Percentiles rank a stretch among this genome's conserved stretches.
phyloP scores from a whole-genome alignment of 2,113 vertebrate species.

The Hypomesus transpacificus region DNA sequence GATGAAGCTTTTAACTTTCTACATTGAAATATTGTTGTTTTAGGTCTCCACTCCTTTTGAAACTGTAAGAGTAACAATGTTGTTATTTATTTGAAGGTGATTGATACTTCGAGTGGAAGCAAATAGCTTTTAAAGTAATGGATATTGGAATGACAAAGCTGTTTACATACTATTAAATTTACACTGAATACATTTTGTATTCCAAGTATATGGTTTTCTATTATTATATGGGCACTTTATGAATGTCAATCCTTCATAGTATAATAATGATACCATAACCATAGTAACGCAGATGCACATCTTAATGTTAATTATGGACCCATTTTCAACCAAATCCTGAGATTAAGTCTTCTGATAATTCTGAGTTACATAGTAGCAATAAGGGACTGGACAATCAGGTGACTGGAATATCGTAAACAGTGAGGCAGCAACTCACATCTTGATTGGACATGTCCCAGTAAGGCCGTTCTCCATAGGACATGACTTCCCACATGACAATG shows the following conservation, averaged over 20 bases:
- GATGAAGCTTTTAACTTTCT: background rate
- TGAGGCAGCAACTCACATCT: constrained; percentile 81
- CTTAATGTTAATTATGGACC: background rate
- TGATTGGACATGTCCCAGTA: constrained; percentile 99
- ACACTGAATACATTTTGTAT: constrained; percentile 29
- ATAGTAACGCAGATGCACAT: background rate
- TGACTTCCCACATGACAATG: constrained; percentile 99
- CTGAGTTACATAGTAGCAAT: background rate
- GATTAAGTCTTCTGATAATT: background rate
- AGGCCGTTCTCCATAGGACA: constrained; percentile 96
- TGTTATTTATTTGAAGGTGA: background rate
- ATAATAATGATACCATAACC: background rate
- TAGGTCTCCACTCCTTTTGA: background rate
- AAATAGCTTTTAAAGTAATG: no score
- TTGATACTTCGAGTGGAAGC: constrained; percentile 4
- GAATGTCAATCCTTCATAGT: constrained; percentile 4
- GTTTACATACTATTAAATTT: background rate
- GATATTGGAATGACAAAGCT: no score
- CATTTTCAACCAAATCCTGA: background rate
- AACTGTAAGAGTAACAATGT: no score
- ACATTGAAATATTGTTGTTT: constrained; percentile 3
- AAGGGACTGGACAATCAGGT: background rate
- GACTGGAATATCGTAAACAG: background rate
- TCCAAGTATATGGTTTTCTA: constrained; percentile 31
- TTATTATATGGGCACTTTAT: constrained; percentile 7